Percentiles rank a stretch among this genome's conserved stretches.
Evolutionary conservation across 2,888 invertebrate species (phyloP).

Genomic region (Acleris holmiana): DNA sequence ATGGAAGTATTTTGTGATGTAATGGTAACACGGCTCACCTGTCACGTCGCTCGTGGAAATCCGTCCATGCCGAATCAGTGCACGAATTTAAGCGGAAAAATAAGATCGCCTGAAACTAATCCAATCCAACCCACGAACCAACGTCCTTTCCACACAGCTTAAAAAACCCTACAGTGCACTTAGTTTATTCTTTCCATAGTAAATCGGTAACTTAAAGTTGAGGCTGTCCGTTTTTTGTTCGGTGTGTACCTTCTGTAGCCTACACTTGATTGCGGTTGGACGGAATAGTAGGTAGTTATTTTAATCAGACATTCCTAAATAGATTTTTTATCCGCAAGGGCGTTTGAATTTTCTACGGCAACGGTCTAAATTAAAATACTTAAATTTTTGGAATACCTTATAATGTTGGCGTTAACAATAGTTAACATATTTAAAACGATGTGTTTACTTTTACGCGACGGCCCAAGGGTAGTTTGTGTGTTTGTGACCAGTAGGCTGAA

Average conservation of each 20-base stretch:
- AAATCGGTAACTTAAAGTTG: neutral
- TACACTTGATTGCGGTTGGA: slow-evolving; percentile 25
- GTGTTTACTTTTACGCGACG: no score
- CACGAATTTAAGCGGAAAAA: slow-evolving; percentile 66
- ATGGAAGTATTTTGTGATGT: slow-evolving; percentile 13
- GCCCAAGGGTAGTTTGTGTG: no score
- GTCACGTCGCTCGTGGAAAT: slow-evolving; percentile 50
- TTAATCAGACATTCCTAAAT: slow-evolving; percentile 78
- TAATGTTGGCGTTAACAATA: neutral
- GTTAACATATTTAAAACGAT: no score
- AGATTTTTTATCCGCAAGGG: slow-evolving; percentile 61
- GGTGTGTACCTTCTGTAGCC: slow-evolving; percentile 7
- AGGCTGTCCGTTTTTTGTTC: neutral
- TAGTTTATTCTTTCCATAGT: slow-evolving; percentile 40
- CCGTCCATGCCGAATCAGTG: slow-evolving; percentile 55
- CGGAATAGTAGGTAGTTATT: slow-evolving; percentile 63
- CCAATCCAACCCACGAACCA: slow-evolving; percentile 61
- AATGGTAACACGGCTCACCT: slow-evolving; percentile 45
- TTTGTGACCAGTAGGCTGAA: no score
- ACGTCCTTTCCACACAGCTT: slow-evolving; percentile 8
- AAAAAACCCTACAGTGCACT: slow-evolving; percentile 62
- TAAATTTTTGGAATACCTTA: slow-evolving; percentile 19
- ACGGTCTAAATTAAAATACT: slow-evolving; percentile 47
- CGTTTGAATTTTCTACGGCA: slow-evolving; percentile 60
- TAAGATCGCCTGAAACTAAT: slow-evolving; percentile 74